Evolutionary conservation across 2,888 invertebrate genomes (phyloP).

Genomic region (Siphlonurus alternatus): DNA sequence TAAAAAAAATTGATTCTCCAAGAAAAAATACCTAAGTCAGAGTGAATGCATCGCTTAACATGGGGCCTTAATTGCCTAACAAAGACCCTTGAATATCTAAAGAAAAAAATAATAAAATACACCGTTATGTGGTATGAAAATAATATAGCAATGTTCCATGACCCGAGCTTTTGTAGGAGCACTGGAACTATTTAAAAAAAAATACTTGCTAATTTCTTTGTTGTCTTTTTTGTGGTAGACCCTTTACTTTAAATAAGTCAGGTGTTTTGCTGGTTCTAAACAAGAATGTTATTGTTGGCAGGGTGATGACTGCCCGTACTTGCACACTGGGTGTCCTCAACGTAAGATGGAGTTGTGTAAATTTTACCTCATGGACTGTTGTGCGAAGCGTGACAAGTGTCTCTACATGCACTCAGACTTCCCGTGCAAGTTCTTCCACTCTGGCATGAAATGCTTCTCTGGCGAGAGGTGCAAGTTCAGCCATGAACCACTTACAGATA

Average conservation of each 20-base stretch:
- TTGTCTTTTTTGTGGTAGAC: background rate
- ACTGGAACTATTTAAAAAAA: too few species aligned
- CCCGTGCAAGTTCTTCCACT: conserved; percentile 94
- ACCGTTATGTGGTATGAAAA: too few species aligned
- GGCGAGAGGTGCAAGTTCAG: conserved; percentile 86
- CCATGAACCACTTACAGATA: conserved; percentile 74
- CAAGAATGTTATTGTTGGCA: conserved; percentile 20
- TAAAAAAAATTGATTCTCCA: too few species aligned
- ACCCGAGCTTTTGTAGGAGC: too few species aligned
- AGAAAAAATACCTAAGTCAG: too few species aligned
- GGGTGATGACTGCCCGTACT: conserved; percentile 72
- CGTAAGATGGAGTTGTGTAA: conserved; percentile 90
- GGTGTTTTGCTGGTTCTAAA: background rate
- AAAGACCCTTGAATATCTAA: too few species aligned
- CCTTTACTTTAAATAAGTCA: background rate
- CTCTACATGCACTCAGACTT: conserved; percentile 93
- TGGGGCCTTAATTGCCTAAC: too few species aligned
- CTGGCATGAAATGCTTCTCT: conserved; percentile 67
- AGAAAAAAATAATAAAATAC: too few species aligned
- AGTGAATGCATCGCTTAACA: too few species aligned
- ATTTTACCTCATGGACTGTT: conserved; percentile 90
- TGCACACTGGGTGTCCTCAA: conserved; percentile 64
- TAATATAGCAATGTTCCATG: too few species aligned
- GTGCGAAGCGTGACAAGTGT: conserved; percentile 89
- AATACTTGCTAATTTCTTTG: background rate